phyloP scores from a whole-genome alignment of 2,113 vertebrate genomes.

The Edolisoma coerulescens region DNA sequence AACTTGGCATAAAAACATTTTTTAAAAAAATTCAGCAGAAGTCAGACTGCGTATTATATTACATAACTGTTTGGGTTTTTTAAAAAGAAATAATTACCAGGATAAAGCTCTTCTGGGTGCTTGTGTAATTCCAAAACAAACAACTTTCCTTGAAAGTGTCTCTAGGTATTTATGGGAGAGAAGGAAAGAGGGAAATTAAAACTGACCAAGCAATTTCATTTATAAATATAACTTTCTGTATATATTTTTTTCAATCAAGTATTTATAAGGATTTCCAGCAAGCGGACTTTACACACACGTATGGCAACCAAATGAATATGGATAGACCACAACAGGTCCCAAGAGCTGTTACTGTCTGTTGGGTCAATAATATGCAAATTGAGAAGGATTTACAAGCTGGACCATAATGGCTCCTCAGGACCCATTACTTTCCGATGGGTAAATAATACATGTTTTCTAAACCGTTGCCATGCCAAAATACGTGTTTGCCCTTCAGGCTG shows the following conservation, averaged over 20 bases:
- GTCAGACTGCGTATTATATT: not conserved
- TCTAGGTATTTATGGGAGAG: slow-evolving; percentile 25
- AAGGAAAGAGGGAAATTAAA: slow-evolving; percentile 46
- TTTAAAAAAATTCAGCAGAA: not conserved
- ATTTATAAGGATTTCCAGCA: slow-evolving; percentile 44
- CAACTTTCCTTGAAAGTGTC: slow-evolving; percentile 23
- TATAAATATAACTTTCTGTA: slow-evolving; percentile 22
- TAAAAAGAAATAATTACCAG: slow-evolving; percentile 24
- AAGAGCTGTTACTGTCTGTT: slow-evolving; percentile 38
- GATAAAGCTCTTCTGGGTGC: slow-evolving; percentile 23
- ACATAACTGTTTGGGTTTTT: not conserved
- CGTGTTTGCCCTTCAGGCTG: not conserved
- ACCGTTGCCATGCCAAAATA: slow-evolving; percentile 57
- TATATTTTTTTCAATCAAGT: slow-evolving; percentile 41
- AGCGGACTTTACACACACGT: slow-evolving; percentile 9
- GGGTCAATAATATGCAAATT: slow-evolving; percentile 56
- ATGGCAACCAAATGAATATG: slow-evolving; percentile 47
- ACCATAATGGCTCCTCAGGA: slow-evolving; percentile 64
- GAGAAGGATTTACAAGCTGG: slow-evolving; percentile 61
- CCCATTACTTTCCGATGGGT: slow-evolving; percentile 61
- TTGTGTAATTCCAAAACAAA: slow-evolving; percentile 19
- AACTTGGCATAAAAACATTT: not conserved
- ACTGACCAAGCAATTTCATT: slow-evolving; percentile 24
- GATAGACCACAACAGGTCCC: slow-evolving; percentile 53
- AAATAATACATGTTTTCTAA: slow-evolving; percentile 70